Evolutionary conservation across 2,888 invertebrate species (phyloP), one percentile per base, ranked within the genome.

Genomic region (Oscheius sp.): DNA sequence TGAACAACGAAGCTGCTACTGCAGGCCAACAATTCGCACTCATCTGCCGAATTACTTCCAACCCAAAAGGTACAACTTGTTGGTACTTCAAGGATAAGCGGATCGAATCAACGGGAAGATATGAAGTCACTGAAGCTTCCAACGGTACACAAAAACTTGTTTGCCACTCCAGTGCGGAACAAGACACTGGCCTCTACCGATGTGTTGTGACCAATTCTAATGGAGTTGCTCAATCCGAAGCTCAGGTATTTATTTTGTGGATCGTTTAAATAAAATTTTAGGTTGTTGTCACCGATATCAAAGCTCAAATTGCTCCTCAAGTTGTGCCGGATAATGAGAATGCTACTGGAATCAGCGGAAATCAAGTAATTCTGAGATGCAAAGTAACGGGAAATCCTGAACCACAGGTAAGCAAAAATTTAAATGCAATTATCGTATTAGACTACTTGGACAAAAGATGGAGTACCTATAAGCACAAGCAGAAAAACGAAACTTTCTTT

Each of bases 381-480:
- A 82, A 82, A 14, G 82, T 87, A 12, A 77, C 82, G 1, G 88
- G 87, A 50, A 84, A 85, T 59, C 87, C 88, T 4, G 83, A 86
- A 33, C 87, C 88, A 3, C 69, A 75, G 28, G 68, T 82, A 38
- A 17, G 17, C 20, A 6, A 9, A 9, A n/a, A 2, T 3, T 20
- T 17, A 3, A 5, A 28, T 28, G n/a, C 6, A 6, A 8, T 24
- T 6, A 24, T 12, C 14, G 17, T 2, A 51, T 64, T 12, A 64
- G 64, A 30, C 51, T 32, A 67, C 68, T 1, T 85, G 85, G 85
- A 68, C 75, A 14, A 86, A 86, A 62, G 83, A 85, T 65, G 82
- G 82, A 36, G 74, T 73, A n/a, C 70, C 70, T 6, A 26, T 84
- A 30, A 73, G 73, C 6, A 75, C 82, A 2, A 77, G 75, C 6